These are phyloP conservation scores for Euplagia quadripunctaria DNA, from an alignment of 2,888 invertebrate species.

Conservation along the genomic window DNA sequence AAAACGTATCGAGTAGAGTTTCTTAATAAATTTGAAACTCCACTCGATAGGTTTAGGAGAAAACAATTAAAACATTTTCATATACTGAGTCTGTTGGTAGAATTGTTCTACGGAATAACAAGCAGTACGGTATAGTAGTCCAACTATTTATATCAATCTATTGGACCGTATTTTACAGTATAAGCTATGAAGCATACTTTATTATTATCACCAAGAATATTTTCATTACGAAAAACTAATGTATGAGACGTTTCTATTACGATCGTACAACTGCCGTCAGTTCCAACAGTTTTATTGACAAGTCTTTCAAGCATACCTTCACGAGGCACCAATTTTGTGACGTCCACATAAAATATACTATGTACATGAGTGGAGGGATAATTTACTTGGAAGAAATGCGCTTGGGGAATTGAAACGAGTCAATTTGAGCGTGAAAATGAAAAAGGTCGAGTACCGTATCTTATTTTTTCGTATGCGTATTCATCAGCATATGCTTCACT, in stretches of 20 bases:
- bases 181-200: too few relatives aligned
- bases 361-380: constrained; percentile 37
- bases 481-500: neutral
- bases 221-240: neutral
- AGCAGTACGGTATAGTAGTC: too few relatives aligned
- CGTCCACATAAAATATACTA: neutral
- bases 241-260: neutral
- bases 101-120: too few relatives aligned
- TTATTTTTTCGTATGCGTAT: neutral
- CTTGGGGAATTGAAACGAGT: constrained; percentile 58
- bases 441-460: constrained; percentile 26
- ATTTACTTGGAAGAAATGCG: constrained; percentile 52
- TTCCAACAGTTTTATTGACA: neutral
- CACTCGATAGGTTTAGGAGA: too few relatives aligned
- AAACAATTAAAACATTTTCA: too few relatives aligned
- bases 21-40: too few relatives aligned
- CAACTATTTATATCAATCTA: too few relatives aligned
- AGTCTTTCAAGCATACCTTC: neutral
- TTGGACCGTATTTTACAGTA: too few relatives aligned
- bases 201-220: too few relatives aligned
- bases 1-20: too few relatives aligned
- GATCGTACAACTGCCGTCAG: neutral
- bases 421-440: constrained; percentile 63
- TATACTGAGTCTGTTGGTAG: too few relatives aligned
- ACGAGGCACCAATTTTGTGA: neutral